phyloP scores from a whole-genome alignment of 2,113 vertebrate species.

The Vulpes lagopus region DNA sequence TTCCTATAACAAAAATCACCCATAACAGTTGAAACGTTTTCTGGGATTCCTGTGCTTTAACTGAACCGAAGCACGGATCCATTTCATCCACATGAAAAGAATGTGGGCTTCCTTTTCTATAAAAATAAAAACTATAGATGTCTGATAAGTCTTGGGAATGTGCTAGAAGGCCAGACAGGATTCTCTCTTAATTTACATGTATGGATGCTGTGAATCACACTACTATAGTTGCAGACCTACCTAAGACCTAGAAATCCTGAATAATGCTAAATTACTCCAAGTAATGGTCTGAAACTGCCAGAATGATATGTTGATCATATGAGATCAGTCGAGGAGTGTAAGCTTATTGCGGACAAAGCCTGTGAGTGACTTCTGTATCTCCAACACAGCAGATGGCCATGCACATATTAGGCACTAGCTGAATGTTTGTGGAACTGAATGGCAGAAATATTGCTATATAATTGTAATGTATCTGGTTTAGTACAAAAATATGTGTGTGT shows the following conservation, averaged over 20 bases:
- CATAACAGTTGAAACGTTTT: not conserved
- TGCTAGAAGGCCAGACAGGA: not conserved
- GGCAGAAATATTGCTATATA: not conserved
- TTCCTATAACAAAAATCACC: not conserved
- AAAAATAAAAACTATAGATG: not conserved
- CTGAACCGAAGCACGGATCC: not conserved
- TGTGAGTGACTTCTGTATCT: not conserved
- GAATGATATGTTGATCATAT: not conserved
- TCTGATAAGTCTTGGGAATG: not conserved
- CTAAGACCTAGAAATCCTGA: not conserved
- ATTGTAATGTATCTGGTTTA: conserved; percentile 13
- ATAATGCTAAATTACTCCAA: not conserved
- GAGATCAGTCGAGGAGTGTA: not conserved
- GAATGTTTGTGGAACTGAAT: not conserved
- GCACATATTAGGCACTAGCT: not conserved
- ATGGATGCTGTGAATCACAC: not conserved
- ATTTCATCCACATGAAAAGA: not conserved
- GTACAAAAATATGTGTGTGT: not conserved
- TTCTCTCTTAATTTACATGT: not conserved
- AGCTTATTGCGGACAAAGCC: not conserved
- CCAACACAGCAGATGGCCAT: not conserved
- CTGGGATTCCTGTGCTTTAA: not conserved
- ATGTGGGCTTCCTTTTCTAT: not conserved
- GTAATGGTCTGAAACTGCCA: not conserved
- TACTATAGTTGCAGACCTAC: not conserved